Percentiles rank a stretch among this genome's conserved stretches.
Evolutionary conservation across 1,140 invertebrate species (phyloP).

Genomic region (Aethina tumida): DNA sequence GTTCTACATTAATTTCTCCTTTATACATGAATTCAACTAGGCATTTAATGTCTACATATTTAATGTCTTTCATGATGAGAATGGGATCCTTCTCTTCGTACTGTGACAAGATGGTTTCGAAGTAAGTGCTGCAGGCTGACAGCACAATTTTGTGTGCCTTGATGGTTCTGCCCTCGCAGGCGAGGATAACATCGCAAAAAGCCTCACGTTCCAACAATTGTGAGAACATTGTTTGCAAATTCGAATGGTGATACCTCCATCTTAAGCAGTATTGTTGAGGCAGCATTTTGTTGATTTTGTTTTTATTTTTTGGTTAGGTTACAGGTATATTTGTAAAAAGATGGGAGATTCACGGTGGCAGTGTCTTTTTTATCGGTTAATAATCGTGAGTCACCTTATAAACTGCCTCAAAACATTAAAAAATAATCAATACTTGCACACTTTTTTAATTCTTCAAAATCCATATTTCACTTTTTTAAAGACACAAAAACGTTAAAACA

Average conservation of each 20-base stretch:
- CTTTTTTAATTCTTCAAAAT: conserved; percentile 25
- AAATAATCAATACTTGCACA: conserved; percentile 29
- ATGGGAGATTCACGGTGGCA: too few relatives aligned
- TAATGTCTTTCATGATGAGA: conserved; percentile 75
- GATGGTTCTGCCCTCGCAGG: conserved; percentile 79
- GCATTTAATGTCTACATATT: conserved; percentile 73
- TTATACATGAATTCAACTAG: conserved; percentile 93
- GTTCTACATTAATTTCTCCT: conserved; percentile 90
- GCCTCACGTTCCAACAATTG: conserved; percentile 76
- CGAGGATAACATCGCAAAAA: conserved; percentile 84
- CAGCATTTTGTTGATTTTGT: conserved; percentile 45
- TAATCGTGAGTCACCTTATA: conserved; percentile 21
- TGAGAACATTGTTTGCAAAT: conserved; percentile 82
- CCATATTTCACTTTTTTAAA: conserved; percentile 21
- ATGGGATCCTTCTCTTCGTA: conserved; percentile 82
- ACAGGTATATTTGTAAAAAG: too few relatives aligned
- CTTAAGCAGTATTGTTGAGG: conserved; percentile 81
- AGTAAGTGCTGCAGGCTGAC: conserved; percentile 78
- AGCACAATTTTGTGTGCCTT: conserved; percentile 77
- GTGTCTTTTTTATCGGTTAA: too few relatives aligned
- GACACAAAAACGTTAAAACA: conserved; percentile 15
- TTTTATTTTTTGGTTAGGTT: conserved; percentile 17
- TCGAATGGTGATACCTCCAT: conserved; percentile 87
- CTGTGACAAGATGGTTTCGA: conserved; percentile 77
- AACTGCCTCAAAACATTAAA: conserved; percentile 26